A percentile compares a stretch with the other conserved stretches of the same genome.
phyloP scores from a whole-genome alignment of 2,888 invertebrate species.

The Ormyrus labotus region DNA sequence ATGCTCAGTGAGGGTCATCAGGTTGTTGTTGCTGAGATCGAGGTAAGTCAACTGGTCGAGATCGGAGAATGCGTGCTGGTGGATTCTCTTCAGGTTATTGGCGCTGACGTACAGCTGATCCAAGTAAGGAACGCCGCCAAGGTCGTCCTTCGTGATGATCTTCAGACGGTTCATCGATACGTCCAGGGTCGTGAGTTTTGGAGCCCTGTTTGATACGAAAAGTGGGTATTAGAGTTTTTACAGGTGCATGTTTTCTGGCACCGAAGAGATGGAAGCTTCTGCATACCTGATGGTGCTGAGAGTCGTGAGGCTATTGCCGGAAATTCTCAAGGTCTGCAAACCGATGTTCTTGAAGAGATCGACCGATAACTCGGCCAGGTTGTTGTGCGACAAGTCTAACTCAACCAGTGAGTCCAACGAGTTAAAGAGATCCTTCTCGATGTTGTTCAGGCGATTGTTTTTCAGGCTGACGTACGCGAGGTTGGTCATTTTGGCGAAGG shows the following conservation, averaged over 20 bases:
- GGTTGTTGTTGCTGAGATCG: slow-evolving; percentile 85
- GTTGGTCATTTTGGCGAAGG: slow-evolving; percentile 81
- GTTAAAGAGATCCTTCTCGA: slow-evolving; percentile 81
- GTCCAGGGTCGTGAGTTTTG: slow-evolving; percentile 82
- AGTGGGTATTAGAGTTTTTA: not conserved
- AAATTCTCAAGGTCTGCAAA: slow-evolving; percentile 79
- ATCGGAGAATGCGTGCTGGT: slow-evolving; percentile 82
- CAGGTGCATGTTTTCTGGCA: not conserved
- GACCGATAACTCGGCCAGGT: slow-evolving; percentile 80
- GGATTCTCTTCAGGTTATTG: slow-evolving; percentile 83
- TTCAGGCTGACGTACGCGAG: slow-evolving; percentile 83
- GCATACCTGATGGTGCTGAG: slow-evolving; percentile 65
- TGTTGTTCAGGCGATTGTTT: slow-evolving; percentile 81
- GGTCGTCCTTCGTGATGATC: slow-evolving; percentile 82
- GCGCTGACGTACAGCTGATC: slow-evolving; percentile 83
- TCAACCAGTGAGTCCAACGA: slow-evolving; percentile 82
- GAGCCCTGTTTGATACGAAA: slow-evolving; percentile 78
- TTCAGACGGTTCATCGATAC: slow-evolving; percentile 83
- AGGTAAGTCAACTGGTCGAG: slow-evolving; percentile 83
- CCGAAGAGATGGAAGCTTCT: not conserved
- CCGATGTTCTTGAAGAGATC: slow-evolving; percentile 82
- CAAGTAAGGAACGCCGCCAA: slow-evolving; percentile 79
- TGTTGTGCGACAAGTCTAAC: slow-evolving; percentile 84
- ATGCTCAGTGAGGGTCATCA: slow-evolving; percentile 82
- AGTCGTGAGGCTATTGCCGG: slow-evolving; percentile 80